Conservation (phyloP, 92 coral and sea anemone genomes). For the Paramuricea clavata region DNA sequence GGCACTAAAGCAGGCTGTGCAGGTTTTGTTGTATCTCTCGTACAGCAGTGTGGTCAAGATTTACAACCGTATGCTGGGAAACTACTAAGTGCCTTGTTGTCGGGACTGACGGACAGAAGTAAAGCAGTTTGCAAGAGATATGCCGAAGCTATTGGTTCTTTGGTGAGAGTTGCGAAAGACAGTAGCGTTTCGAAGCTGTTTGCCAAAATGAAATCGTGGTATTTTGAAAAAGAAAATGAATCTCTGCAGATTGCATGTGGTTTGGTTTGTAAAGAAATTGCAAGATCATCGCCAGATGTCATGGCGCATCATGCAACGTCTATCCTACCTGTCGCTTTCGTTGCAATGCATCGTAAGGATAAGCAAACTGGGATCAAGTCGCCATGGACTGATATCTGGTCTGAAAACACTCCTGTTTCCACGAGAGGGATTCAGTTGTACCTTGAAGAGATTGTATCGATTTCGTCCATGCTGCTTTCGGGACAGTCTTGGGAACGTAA, state of each 20-base stretch:
- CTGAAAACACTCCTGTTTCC: slow-evolving; percentile 97
- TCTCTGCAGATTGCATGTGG: slow-evolving; percentile 90
- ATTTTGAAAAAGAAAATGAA: slow-evolving; percentile 93
- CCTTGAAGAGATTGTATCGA: slow-evolving; percentile 79
- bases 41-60: slow-evolving; percentile 89
- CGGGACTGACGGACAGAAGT: slow-evolving; percentile 89
- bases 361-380: slow-evolving; percentile 74
- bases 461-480: slow-evolving; percentile 83
- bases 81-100: slow-evolving; percentile 84
- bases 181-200: slow-evolving; percentile 88
- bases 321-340: slow-evolving; percentile 88
- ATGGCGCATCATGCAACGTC: slow-evolving; percentile 87
- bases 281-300: slow-evolving; percentile 93
- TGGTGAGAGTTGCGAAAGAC: slow-evolving; percentile 93
- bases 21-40: slow-evolving; percentile 91
- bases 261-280: slow-evolving; percentile 83
- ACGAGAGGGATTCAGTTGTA: slow-evolving; percentile 91
- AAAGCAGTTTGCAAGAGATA: slow-evolving; percentile 87
- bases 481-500: slow-evolving; percentile 91
- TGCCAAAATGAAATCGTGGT: slow-evolving; percentile 89
- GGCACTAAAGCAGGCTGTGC: slow-evolving; percentile 98
- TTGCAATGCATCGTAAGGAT: slow-evolving; percentile 91
- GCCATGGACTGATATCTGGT: slow-evolving; percentile 96
- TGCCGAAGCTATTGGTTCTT: slow-evolving; percentile 85
- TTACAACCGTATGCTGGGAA: slow-evolving; percentile 91